Evolutionary conservation across 2,113 vertebrate species (phyloP), one percentile per base, ranked within the genome.

Genomic region (Peromyscus californicus): DNA sequence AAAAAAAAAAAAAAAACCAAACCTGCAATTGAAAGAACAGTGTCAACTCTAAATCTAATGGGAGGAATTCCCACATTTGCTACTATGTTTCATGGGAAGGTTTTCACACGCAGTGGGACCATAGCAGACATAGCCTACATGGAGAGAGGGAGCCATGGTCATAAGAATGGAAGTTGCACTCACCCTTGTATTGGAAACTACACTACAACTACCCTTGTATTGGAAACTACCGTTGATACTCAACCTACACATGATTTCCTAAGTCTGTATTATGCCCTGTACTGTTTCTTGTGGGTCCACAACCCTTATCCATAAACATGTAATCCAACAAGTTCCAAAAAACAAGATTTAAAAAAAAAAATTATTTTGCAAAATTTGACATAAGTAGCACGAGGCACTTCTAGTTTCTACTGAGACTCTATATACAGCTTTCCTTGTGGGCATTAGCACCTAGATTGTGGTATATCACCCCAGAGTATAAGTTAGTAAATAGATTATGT

Each of bases 141-240:
- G 36, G 48, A 61, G 17, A 42, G 70, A 57, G 0, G 0, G 0
- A 36, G 59, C 10, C 57, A 0, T 1, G 0, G 0, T 1, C 0
- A 0, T 13, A 17, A 19, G 4, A 70, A 36, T 17, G 0, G 13
- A 69, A 31, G 26, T 4, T 65, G 15, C 59, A 45, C 2, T 15
- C 39, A 85, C 7, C 59, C 26, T 85, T 31, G 26, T 45, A 10
- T 29, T 24, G 70, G 48, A 65, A 74, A 57, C 9, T 0, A 51
- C 51, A 19, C n/a, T n/a, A n/a, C n/a, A n/a, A n/a, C n/a, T n/a
- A 85, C 7, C 59, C 26, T 85, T 31, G 26, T 45, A 10, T 29
- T 24, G 70, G 48, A 65, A 74, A 57, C 9, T 0, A 51, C 51
- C 24, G n/a, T 7, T 1, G 63, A 48, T 70, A 6, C 0, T 12